These are phyloP conservation scores for Circaetus cinerascens DNA, from an alignment of 2,113 vertebrate species.

Conservation along the genomic window DNA sequence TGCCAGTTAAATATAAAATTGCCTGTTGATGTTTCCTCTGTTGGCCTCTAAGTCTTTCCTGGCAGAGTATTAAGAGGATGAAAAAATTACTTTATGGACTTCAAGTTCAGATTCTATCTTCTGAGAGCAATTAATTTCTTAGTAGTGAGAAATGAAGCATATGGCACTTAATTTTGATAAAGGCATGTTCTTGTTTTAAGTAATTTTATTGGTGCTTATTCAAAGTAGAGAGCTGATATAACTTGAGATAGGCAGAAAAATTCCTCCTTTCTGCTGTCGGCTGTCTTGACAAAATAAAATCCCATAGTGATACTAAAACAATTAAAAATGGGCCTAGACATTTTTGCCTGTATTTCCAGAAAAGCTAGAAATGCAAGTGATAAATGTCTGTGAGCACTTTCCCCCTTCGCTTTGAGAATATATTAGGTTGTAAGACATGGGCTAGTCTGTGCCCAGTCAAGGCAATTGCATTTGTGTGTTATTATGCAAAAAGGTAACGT, in stretches of 20 bases:
- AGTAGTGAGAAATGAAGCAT: neutral
- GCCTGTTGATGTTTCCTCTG: neutral
- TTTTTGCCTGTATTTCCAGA: neutral
- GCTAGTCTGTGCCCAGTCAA: neutral
- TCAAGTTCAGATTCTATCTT: neutral
- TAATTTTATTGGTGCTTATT: neutral
- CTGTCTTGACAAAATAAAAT: neutral
- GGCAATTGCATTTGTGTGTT: neutral
- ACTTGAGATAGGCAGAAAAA: neutral
- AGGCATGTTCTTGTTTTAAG: neutral
- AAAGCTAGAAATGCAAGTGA: neutral
- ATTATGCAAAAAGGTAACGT: neutral
- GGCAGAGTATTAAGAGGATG: neutral
- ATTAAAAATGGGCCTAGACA: neutral
- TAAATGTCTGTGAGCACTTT: neutral
- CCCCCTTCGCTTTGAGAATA: neutral
- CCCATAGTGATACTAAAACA: neutral
- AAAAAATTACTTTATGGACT: neutral
- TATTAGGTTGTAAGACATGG: neutral
- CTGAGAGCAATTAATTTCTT: neutral
- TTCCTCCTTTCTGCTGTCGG: neutral
- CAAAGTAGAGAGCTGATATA: neutral
- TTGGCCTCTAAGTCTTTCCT: neutral
- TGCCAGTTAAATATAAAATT: neutral
- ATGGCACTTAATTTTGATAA: neutral